Base-by-base conservation (phyloP, 2,113 vertebrate genomes). In the Sisor rabdophorus region DNA sequence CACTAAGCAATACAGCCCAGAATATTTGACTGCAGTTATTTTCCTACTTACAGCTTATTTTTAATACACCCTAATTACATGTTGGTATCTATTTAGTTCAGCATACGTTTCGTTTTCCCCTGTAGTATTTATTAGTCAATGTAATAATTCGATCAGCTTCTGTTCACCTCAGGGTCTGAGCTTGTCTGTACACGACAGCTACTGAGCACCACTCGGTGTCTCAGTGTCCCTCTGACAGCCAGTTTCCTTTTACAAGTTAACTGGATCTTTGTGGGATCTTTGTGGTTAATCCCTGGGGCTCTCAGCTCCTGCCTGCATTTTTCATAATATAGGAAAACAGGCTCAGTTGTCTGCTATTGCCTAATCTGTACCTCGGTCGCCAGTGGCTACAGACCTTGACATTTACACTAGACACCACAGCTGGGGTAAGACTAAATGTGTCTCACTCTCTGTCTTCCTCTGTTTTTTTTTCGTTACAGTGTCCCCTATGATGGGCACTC, bases 401-500 rank as follows among this genome's bases (percentile, higher is more conserved):
- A 36, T 8, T 58, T 26, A 4, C 9, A 28, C 10, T 19, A 24
- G 4, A 8, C 17, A 17, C 2, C 17, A 5, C 24, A 48, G 26
- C 55, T 36, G 20, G 22, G 2, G 15, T 48, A 5, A 26, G 9
- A 26, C 17, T 19, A 24, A 48, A 67, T 20, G 50, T 26, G 1
- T 68, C 63, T 76, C 32, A 67, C 63, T 53, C 48, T 77, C 55
- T n/a, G n/a, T n/a, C n/a, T 58, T 36, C 47, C 12, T 48, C 50
- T 77, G 3, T 3, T 26, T 78, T 87, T 88, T 86, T 86, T 84
- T 92, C 78, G 89, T 88, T 92, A 77, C 89, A 93, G 97, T 99
- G 94, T 93, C 95, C 81, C 91, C 89, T 17, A 98, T 99, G 95
- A 98, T 99, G 97, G 91, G 94, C 81, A 91, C 93, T 79, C 97